Evolutionary conservation across 2,888 invertebrate genomes (phyloP).

Genomic region (Leucania comma): DNA sequence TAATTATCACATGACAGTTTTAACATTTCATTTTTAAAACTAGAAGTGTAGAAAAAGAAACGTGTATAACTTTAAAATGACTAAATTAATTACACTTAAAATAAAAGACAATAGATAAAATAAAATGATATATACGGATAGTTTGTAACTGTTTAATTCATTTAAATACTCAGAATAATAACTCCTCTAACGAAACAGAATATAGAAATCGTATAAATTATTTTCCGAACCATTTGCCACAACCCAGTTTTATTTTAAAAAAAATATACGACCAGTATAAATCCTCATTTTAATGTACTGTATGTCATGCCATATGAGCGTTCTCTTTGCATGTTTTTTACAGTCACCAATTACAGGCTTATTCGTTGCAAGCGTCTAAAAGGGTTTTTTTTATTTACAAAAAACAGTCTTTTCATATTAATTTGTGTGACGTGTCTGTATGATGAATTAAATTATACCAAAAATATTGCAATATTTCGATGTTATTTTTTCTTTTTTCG

Average conservation of each 20-base stretch:
- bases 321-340: constrained; percentile 42
- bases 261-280: constrained; percentile 31
- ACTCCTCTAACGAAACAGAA: not conserved
- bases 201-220: constrained; percentile 28
- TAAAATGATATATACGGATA: not conserved
- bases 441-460: constrained; percentile 41
- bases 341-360: constrained; percentile 58
- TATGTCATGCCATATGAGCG: constrained; percentile 23
- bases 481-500: not conserved
- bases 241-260: constrained; percentile 19
- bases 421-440: constrained; percentile 22
- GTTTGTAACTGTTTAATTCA: not conserved
- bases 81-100: not conserved
- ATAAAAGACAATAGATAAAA: not conserved
- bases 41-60: not conserved
- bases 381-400: constrained; percentile 30
- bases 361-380: constrained; percentile 39
- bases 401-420: constrained; percentile 43
- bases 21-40: not conserved
- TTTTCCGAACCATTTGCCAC: constrained; percentile 4
- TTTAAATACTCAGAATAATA: constrained; percentile 8
- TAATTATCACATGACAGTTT: no score
- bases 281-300: constrained; percentile 44
- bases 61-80: not conserved
- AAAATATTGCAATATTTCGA: constrained; percentile 9